phyloP scores from a whole-genome alignment of 2,797 vertebrate species.

The Perodicticus potto region DNA sequence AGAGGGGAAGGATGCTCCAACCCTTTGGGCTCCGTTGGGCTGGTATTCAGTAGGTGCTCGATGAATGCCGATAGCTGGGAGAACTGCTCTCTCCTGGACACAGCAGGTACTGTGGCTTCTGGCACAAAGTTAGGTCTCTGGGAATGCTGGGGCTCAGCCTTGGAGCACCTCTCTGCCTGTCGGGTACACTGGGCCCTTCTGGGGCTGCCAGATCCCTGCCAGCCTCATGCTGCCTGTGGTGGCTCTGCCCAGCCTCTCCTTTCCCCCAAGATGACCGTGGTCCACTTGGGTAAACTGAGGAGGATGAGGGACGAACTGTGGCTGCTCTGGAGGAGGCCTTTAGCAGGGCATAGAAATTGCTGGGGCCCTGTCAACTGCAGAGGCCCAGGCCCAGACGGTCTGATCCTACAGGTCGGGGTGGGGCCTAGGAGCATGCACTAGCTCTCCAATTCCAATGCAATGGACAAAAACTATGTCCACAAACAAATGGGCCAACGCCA shows the following conservation, averaged over 20 bases:
- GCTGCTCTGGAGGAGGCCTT: background rate
- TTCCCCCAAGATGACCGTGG: background rate
- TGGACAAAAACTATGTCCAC: background rate
- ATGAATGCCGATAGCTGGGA: rapidly evolving
- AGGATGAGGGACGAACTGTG: background rate
- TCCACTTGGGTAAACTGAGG: background rate
- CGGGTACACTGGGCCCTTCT: no score
- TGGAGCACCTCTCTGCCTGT: background rate
- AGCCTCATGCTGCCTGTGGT: rapidly evolving
- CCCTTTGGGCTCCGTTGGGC: background rate
- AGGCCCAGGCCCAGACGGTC: rapidly evolving
- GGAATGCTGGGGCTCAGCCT: background rate
- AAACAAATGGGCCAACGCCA: background rate
- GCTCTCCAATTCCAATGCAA: background rate
- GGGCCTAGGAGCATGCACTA: background rate
- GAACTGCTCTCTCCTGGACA: background rate
- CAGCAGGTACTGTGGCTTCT: background rate
- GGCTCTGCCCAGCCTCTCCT: background rate
- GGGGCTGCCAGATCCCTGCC: background rate
- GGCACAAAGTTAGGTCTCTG: background rate
- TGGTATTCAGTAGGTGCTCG: background rate
- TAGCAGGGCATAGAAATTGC: background rate
- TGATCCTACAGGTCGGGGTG: rapidly evolving
- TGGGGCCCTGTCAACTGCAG: background rate
- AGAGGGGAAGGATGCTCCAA: background rate